Percentiles rank a stretch among this genome's conserved stretches.
These are phyloP conservation scores for Dromococcyx pavoninus DNA, from an alignment of 2,797 vertebrate species.

Conservation along the genomic window DNA sequence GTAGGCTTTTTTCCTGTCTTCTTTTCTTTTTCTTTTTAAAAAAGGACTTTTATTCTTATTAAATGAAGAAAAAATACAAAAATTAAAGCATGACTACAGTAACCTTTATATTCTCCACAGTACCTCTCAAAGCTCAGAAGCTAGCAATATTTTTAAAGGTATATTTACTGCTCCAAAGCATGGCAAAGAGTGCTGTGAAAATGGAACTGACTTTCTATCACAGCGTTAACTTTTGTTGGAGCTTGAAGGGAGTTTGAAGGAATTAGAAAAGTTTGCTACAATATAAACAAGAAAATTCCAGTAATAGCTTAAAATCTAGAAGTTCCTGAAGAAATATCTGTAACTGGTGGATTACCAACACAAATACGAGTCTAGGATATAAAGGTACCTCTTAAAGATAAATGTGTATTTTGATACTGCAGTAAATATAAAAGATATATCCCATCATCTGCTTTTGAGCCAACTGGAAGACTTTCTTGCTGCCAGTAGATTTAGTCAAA, in stretches of 20 bases:
- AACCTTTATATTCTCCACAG: neutral
- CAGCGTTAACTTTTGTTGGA: neutral
- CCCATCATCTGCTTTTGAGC: neutral
- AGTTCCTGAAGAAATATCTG: neutral
- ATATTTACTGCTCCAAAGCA: neutral
- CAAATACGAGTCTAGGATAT: neutral
- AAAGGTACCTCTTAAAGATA: neutral
- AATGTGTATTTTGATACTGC: neutral
- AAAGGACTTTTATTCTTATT: neutral
- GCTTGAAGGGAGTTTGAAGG: neutral
- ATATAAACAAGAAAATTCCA: neutral
- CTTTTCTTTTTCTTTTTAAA: no score
- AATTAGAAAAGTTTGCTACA: neutral
- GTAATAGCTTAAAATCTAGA: neutral
- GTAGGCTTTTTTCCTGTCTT: neutral
- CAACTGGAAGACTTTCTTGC: neutral
- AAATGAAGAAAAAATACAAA: neutral
- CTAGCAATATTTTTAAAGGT: neutral
- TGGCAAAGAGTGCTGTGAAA: neutral
- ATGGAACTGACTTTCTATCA: neutral
- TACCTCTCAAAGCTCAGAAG: neutral
- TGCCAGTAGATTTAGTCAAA: neutral
- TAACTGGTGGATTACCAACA: neutral
- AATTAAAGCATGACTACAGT: neutral
- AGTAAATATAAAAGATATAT: neutral